Percentiles rank a stretch among this genome's conserved stretches.
phyloP scores from a whole-genome alignment of 2,888 invertebrate genomes.

The Brachylomia viminalis region DNA sequence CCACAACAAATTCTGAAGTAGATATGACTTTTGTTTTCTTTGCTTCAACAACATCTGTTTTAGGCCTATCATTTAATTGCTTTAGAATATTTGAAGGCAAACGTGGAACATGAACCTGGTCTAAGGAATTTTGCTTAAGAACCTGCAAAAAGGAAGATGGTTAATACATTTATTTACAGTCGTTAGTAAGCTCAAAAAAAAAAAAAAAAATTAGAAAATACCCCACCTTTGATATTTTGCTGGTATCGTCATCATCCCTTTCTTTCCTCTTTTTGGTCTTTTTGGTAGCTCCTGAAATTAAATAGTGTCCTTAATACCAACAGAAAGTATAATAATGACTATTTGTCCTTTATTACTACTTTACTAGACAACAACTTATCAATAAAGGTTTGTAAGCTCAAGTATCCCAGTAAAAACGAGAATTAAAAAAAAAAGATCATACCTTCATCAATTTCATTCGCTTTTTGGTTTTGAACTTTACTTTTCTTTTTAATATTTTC shows the following conservation, averaged over 20 bases:
- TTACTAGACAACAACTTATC: background rate
- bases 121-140: slow-evolving; percentile 76
- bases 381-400: background rate
- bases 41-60: slow-evolving; percentile 55
- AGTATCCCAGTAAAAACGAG: background rate
- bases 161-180: background rate
- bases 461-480: slow-evolving; percentile 21
- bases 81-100: slow-evolving; percentile 79
- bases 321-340: background rate
- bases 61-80: slow-evolving; percentile 79
- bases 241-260: slow-evolving; percentile 76
- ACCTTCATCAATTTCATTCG: slow-evolving; percentile 44
- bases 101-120: slow-evolving; percentile 79
- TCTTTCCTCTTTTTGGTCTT: slow-evolving; percentile 81
- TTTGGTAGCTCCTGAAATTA: slow-evolving; percentile 59
- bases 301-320: background rate
- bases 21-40: slow-evolving; percentile 75
- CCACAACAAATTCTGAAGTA: slow-evolving; percentile 82
- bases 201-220: background rate
- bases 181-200: background rate
- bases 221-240: slow-evolving; percentile 75
- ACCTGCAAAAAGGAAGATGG: slow-evolving; percentile 69
- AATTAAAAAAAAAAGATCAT: background rate
- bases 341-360: background rate
- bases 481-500: slow-evolving; percentile 51